Evolutionary conservation across 2,113 vertebrate genomes (phyloP).

Genomic region (Fulica atra): DNA sequence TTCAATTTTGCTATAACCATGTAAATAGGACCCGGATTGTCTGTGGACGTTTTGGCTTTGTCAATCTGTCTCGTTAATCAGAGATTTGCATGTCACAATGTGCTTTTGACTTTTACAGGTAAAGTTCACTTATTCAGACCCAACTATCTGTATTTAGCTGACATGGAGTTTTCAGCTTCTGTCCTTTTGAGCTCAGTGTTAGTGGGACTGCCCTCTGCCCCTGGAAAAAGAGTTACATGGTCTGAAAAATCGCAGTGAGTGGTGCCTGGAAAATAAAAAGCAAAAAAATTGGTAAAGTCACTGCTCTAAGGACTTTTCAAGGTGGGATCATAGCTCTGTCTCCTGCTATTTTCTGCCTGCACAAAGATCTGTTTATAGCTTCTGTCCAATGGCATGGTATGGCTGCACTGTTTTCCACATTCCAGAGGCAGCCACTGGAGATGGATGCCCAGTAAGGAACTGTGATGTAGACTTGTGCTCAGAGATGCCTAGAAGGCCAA

Average conservation of each 20-base stretch:
- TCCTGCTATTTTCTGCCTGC: not conserved
- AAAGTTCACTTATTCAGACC: not conserved
- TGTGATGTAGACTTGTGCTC: not conserved
- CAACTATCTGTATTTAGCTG: not conserved
- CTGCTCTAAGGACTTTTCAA: not conserved
- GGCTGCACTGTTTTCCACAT: not conserved
- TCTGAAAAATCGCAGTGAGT: not conserved
- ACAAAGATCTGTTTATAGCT: not conserved
- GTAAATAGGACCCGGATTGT: not conserved
- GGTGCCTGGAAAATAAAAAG: not conserved
- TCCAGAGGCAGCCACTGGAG: not conserved
- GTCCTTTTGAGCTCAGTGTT: not conserved
- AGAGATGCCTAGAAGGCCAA: not conserved
- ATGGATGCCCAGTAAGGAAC: not conserved
- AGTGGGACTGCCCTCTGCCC: not conserved
- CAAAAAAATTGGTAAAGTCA: not conserved
- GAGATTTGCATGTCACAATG: not conserved
- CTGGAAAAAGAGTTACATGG: not conserved
- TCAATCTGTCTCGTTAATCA: not conserved
- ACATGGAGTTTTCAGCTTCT: not conserved
- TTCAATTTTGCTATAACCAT: not conserved
- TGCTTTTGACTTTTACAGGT: not conserved
- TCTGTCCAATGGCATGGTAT: not conserved
- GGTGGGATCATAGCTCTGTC: not conserved
- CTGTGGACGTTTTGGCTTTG: constrained; percentile 11